Percentiles rank a stretch among this genome's conserved stretches.
These are phyloP conservation scores for Galaxias olidus DNA, from an alignment of 2,797 vertebrate species.

Conservation along the genomic window DNA sequence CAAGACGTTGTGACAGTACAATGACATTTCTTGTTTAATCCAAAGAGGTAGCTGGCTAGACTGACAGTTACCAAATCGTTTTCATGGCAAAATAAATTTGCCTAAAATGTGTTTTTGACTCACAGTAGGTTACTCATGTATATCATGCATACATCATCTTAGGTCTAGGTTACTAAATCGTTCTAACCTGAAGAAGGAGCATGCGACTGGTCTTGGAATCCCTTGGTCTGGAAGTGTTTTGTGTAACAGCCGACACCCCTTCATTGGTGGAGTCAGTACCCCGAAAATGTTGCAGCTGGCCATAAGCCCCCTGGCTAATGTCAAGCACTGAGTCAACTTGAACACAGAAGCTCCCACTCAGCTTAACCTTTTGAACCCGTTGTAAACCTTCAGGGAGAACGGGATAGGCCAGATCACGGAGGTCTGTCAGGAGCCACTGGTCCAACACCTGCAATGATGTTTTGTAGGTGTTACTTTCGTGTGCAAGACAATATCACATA, in stretches of 20 bases:
- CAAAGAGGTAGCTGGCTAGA: too few relatives aligned
- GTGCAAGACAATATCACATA: too few relatives aligned
- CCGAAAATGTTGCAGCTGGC: constrained; percentile 86
- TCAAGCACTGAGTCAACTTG: constrained; percentile 94
- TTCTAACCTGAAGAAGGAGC: constrained; percentile 90
- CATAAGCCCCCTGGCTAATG: constrained; percentile 90
- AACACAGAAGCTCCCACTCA: constrained; percentile 85
- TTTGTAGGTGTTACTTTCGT: neutral
- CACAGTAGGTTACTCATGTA: neutral
- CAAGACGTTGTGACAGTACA: too few relatives aligned
- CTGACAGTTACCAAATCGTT: neutral
- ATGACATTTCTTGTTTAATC: too few relatives aligned
- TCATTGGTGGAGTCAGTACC: constrained; percentile 87
- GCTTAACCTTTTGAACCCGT: constrained; percentile 79
- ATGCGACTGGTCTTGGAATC: constrained; percentile 87
- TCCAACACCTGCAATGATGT: constrained; percentile 75
- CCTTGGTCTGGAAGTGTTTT: constrained; percentile 84
- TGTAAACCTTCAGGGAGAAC: constrained; percentile 84
- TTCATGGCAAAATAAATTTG: neutral
- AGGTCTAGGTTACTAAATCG: too few relatives aligned
- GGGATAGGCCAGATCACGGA: constrained; percentile 86
- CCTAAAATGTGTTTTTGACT: neutral
- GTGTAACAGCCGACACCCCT: constrained; percentile 83
- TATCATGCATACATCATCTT: neutral
- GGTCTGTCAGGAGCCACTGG: constrained; percentile 94